These are phyloP conservation scores for Drosophila auraria DNA, from an alignment of 1,140 invertebrate species.

Conservation along the genomic window DNA sequence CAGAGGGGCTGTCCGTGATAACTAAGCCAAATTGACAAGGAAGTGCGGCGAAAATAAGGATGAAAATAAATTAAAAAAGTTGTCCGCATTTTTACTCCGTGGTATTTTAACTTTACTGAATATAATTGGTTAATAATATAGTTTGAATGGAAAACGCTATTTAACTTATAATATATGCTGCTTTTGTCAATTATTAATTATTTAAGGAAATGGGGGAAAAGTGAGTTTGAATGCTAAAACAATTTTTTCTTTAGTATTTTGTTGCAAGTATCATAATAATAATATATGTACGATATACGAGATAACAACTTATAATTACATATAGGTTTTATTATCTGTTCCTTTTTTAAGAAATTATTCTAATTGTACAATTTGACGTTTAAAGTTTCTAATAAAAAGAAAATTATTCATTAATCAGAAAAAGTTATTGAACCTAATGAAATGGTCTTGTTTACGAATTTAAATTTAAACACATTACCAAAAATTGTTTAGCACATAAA, in stretches of 20 bases:
- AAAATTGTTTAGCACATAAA: too few species aligned
- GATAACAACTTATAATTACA: neutral
- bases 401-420: neutral
- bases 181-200: too few species aligned
- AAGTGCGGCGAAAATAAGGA: neutral
- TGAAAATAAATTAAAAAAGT: constrained; percentile 1
- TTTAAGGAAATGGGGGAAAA: too few species aligned
- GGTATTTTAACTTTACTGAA: neutral
- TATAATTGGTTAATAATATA: neutral
- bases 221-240: too few species aligned
- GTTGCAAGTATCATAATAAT: neutral
- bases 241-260: neutral
- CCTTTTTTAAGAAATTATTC: neutral
- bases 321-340: too few species aligned
- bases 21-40: constrained; percentile 1
- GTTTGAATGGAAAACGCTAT: too few species aligned
- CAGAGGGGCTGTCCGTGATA: constrained; percentile 17
- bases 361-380: neutral
- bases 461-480: neutral
- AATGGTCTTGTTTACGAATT: neutral
- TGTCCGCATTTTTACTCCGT: neutral
- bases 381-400: neutral
- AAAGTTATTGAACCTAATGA: constrained; percentile 5
- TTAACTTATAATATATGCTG: too few species aligned
- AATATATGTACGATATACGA: neutral